Evolutionary conservation across 1,140 invertebrate species (phyloP), one percentile per base, ranked within the genome.

Genomic region (Augochlora pura): DNA sequence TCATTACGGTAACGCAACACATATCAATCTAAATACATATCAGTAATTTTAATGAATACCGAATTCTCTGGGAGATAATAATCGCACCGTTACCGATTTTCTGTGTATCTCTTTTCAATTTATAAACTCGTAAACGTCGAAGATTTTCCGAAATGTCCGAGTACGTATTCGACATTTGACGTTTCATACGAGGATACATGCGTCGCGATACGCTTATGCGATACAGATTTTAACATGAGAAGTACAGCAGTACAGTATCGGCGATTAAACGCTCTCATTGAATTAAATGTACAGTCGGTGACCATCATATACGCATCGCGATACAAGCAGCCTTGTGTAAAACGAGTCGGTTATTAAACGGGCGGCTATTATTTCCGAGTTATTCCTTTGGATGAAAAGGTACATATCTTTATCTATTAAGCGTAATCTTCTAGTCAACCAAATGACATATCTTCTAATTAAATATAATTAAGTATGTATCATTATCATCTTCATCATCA

Each of bases 21-120:
- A 86, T 86, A 86, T 86, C 85, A 86, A 23, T 86, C 80, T 78
- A 63, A 57, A 84, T 83, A 86, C 85, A 86, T 86, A 86, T 86
- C 85, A 86, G 27, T 86, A 84, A 86, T 77, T 63, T 52, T 77
- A 80, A 80, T 71, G 42, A 62, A 18, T 42, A 68, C 27, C 23
- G 72, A 68, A 77, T 80, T 86, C 80, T 85, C 76, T 82, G 64
- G 57, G 71, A 63, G 59, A 57, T 63, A 16, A 52, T 1, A 49
- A 63, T 25, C 27, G 38, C 12, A 16, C 78, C 49, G 52, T 65
- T 70, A 3, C 7, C 2, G 54, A 57, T n/a, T 21, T 21, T 21
- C 54, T 2, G 8, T 14, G 16, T 21, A 14, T 21, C 1, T 16
- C 18, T 14, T 52, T 52, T 52, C 49, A 52, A 52, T 52, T 14